Evolutionary conservation across 2,797 vertebrate genomes (phyloP), one percentile per base, ranked within the genome.

Genomic region (Crypturellus tataupa): DNA sequence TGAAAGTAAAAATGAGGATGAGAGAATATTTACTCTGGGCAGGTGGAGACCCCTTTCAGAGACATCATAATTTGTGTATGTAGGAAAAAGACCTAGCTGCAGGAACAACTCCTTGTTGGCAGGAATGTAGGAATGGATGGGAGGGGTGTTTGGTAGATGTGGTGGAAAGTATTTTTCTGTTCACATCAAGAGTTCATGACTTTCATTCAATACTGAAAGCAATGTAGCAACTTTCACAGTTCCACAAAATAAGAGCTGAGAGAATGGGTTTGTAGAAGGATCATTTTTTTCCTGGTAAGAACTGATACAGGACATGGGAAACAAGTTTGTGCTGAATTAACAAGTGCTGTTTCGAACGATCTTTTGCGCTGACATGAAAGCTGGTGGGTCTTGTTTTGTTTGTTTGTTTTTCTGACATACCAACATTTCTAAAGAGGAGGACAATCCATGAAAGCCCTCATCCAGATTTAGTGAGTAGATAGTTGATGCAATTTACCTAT

Each of bases 241-340:
- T 39, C 39, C 42, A 37, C 16, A 53, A 39, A 78, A 49, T 53
- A 78, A 42, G 20, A 80, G 44, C 65, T 58, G 60, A 85, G 39
- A 59, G 47, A 60, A 64, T 47, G 58, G 60, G 56, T 58, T 65
- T 77, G 64, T 17, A 87, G 83, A 85, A 93, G 46, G 77, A 93
- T 35, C 39, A 42, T 80, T 94, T 93, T 76, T 95, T 39, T 73
- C 60, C 20, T 20, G 51, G 35, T 44, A 40, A 82, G 85, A 65
- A 62, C 21, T 85, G 44, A 15, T 80, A 83, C 80, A 85, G 80
- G 77, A 62, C 62, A 69, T 83, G 58, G 80, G 82, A 95, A 63
- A 62, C 77, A 95, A 76, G 27, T 53, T 93, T 62, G 69, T 58
- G 72, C 67, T 91, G 85, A 95, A 80, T 55, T 44, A 18, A 70